Percentiles rank a stretch among this genome's conserved stretches.
These are phyloP conservation scores for Ceratosolen solmsi DNA, from an alignment of 1,140 invertebrate species.

Conservation along the genomic window DNA sequence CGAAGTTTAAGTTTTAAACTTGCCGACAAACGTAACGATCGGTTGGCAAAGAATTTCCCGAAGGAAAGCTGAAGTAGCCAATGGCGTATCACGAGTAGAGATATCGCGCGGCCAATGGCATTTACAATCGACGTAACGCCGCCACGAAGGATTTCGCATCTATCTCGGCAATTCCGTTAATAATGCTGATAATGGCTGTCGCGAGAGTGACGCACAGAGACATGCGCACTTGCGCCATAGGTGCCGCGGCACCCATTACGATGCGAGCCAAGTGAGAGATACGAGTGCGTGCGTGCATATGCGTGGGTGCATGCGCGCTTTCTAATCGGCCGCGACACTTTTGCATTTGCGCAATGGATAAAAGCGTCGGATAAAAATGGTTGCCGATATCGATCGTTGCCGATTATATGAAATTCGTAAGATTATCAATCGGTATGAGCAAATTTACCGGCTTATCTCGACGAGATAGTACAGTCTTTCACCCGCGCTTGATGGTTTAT, in stretches of 20 bases:
- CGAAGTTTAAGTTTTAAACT: too few species aligned
- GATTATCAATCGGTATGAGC: slow-evolving; percentile 16
- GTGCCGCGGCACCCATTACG: not conserved
- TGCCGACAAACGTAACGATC: too few species aligned
- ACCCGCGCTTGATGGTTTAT: not conserved
- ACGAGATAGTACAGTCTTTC: slow-evolving; percentile 4
- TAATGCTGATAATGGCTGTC: not conserved
- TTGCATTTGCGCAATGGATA: slow-evolving; percentile 25
- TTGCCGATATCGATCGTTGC: slow-evolving; percentile 24
- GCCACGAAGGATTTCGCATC: not conserved
- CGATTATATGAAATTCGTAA: slow-evolving; percentile 35
- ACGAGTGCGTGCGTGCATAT: too few species aligned
- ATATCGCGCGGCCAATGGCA: too few species aligned
- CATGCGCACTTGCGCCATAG: not conserved
- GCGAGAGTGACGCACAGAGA: not conserved
- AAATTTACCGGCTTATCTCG: slow-evolving; percentile 15
- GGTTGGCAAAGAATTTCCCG: too few species aligned
- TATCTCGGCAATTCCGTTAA: not conserved
- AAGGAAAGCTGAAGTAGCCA: too few species aligned
- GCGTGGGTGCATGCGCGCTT: not conserved
- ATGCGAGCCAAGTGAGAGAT: too few species aligned
- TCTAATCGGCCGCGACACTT: slow-evolving; percentile 20
- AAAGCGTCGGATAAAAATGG: not conserved
- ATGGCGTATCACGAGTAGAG: too few species aligned
- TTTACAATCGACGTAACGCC: too few species aligned